Evolutionary conservation across 2,113 vertebrate species (phyloP), one percentile per base, ranked within the genome.

Genomic region (Ondatra zibethicus): DNA sequence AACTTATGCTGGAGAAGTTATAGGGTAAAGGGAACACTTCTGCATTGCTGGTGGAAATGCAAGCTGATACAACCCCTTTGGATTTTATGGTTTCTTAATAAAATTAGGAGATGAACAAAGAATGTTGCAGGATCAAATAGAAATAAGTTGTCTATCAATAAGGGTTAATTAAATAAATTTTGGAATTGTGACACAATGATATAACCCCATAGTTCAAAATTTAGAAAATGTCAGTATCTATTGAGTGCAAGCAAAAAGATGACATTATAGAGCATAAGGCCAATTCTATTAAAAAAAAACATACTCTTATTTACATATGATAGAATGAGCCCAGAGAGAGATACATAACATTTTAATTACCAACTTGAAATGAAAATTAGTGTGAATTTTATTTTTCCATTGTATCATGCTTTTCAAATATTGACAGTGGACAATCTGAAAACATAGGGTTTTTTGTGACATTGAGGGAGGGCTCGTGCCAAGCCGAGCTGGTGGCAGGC

Each of bases 61-160:
- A n/a, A n/a, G n/a, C n/a, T n/a, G n/a, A n/a, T n/a, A n/a, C n/a
- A n/a, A n/a, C n/a, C n/a, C n/a, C n/a, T n/a, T n/a, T n/a, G n/a
- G 84, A 39, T 91, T 92, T 50, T 23, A 31, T 80, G 85, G 88
- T 78, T 75, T 63, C 12, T 90, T 85, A 65, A 95, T 42, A 81
- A 93, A 92, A 3, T 66, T 58, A 52, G 87, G 52, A 72, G 73
- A 4, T 61, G 0, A 25, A 75, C 52, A 73, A 93, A 78, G 9
- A 93, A 66, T 88, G 39, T 68, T 72, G 1, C 2, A 50, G 39
- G 7, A 89, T 52, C 92, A 91, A 89, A 45, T 50, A 42, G 29
- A 91, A 95, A 52, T 4, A 75, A 25, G 2, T 29, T 25, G 11
- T 70, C 12, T 50, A 55, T 63, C 25, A 21, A 19, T 89, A 84